Percentiles rank a stretch among this genome's conserved stretches.
phyloP scores from a whole-genome alignment of 1,140 invertebrate genomes.

The Oppia nitens region DNA sequence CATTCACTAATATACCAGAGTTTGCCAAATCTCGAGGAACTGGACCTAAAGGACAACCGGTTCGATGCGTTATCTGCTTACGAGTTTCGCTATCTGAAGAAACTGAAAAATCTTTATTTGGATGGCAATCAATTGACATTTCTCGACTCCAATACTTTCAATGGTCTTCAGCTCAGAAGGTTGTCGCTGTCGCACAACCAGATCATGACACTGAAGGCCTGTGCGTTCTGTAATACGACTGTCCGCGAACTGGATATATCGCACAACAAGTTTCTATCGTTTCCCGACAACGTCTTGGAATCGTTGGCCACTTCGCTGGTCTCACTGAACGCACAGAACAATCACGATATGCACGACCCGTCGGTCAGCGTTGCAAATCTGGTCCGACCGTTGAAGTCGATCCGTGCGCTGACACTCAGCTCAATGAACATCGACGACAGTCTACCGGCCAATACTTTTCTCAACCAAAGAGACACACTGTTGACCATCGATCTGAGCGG shows the following conservation, averaged over 20 bases:
- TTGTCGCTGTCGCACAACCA: conserved; percentile 47
- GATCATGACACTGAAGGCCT: conserved; percentile 42
- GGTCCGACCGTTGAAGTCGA: conserved; percentile 36
- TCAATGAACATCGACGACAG: conserved; percentile 20
- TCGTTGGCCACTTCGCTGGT: conserved; percentile 40
- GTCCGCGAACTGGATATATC: conserved; percentile 44
- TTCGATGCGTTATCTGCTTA: conserved; percentile 38
- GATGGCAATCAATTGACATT: conserved; percentile 54
- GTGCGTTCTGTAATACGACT: conserved; percentile 48
- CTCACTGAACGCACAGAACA: conserved; percentile 47
- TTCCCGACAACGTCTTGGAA: conserved; percentile 40
- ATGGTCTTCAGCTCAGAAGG: conserved; percentile 32
- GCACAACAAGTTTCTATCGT: conserved; percentile 49
- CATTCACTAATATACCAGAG: conserved; percentile 24
- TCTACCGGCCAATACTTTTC: conserved; percentile 19
- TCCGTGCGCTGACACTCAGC: conserved; percentile 38
- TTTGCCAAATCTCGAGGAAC: conserved; percentile 20
- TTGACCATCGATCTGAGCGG: conserved; percentile 23
- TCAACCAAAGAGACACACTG: conserved; percentile 11
- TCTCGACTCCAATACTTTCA: conserved; percentile 50
- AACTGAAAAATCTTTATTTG: conserved; percentile 43
- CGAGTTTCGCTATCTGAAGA: conserved; percentile 31
- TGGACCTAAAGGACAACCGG: conserved; percentile 39
- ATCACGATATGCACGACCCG: conserved; percentile 29
- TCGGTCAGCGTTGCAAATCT: conserved; percentile 31